Percentiles rank a stretch among this genome's conserved stretches.
These are phyloP conservation scores for Epirrhoe tristata DNA, from an alignment of 2,888 invertebrate genomes.

Conservation along the genomic window DNA sequence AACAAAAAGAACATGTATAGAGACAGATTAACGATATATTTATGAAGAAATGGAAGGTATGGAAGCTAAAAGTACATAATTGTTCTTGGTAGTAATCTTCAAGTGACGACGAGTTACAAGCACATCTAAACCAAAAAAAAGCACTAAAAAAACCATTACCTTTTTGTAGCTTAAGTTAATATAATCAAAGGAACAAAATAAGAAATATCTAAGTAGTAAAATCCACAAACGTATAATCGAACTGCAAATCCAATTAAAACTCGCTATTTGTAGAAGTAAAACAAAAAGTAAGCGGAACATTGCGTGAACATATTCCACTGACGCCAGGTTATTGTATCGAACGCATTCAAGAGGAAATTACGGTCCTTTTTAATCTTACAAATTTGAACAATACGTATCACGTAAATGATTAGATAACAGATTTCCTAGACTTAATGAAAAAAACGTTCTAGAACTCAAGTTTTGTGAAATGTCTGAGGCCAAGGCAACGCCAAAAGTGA, in stretches of 20 bases:
- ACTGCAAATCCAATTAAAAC: too few relatives aligned
- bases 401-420: constrained; percentile 25
- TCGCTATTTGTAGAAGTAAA: neutral
- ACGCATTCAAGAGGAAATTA: constrained; percentile 14
- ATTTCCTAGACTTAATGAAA: constrained; percentile 20
- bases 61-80: too few relatives aligned
- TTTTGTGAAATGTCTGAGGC: neutral
- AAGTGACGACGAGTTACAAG: too few relatives aligned
- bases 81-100: too few relatives aligned
- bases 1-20: too few relatives aligned
- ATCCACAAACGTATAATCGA: neutral
- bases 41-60: too few relatives aligned
- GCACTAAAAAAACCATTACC: too few relatives aligned
- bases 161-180: too few relatives aligned
- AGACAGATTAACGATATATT: too few relatives aligned
- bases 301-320: neutral
- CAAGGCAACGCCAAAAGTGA: constrained; percentile 4
- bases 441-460: constrained; percentile 3
- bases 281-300: constrained; percentile 9
- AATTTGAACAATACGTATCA: constrained; percentile 29
- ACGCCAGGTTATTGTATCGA: constrained; percentile 9
- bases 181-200: too few relatives aligned
- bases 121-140: too few relatives aligned
- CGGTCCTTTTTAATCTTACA: constrained; percentile 14
- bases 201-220: too few relatives aligned